Evolutionary conservation across 1,140 invertebrate species (phyloP).

Genomic region (Ridgeia piscesae): DNA sequence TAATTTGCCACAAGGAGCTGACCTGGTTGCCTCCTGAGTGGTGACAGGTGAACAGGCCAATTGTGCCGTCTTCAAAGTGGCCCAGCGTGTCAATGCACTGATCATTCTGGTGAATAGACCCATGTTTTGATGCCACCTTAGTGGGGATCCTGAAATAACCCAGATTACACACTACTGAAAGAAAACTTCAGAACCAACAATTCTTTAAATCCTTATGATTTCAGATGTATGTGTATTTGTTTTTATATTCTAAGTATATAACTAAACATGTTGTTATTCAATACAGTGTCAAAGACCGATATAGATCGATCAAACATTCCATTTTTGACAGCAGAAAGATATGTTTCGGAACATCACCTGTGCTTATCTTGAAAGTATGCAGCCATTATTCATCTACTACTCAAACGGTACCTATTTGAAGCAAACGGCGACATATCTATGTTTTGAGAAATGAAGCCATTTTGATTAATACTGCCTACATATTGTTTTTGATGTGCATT

Average conservation of each 20-base stretch:
- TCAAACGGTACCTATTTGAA: neutral
- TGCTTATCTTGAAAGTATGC: neutral
- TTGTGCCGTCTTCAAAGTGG: conserved; percentile 79
- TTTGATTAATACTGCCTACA: no score
- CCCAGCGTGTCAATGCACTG: conserved; percentile 93
- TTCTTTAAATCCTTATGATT: neutral
- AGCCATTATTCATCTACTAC: neutral
- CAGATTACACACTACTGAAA: neutral
- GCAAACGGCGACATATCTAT: no score
- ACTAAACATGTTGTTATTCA: neutral
- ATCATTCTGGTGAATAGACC: conserved; percentile 70
- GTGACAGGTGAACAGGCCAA: conserved; percentile 92
- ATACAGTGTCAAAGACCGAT: no score
- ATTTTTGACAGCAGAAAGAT: neutral
- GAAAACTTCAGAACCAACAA: neutral
- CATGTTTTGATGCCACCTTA: conserved; percentile 54
- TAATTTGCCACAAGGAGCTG: conserved; percentile 22
- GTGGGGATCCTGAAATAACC: conserved; percentile 52
- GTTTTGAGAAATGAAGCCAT: no score
- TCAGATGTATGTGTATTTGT: neutral
- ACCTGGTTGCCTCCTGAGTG: conserved; percentile 93
- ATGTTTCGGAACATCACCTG: neutral
- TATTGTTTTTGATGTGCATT: no score
- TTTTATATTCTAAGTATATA: neutral
- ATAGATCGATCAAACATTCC: no score